Percentiles rank a stretch among this genome's conserved stretches.
These are phyloP conservation scores for Glaucomys volans DNA, from an alignment of 2,113 vertebrate genomes.

Conservation along the genomic window DNA sequence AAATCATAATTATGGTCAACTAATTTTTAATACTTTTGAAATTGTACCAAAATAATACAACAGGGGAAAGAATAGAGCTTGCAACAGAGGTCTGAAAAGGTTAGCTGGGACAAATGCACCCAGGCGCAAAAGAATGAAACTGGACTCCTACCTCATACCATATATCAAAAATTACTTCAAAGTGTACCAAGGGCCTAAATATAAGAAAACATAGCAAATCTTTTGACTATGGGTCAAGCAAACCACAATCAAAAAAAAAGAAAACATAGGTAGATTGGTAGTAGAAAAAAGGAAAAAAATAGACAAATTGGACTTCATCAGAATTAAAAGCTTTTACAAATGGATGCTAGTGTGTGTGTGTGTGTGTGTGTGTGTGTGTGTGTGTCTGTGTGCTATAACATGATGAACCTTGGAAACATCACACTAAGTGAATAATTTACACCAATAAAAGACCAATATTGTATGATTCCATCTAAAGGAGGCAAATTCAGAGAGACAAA, in stretches of 20 bases:
- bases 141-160: neutral
- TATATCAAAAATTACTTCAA: neutral
- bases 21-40: constrained; percentile 12
- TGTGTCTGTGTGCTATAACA: neutral
- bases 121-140: neutral
- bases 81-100: neutral
- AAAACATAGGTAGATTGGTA: too few species aligned
- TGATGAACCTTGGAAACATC: neutral
- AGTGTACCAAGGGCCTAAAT: neutral
- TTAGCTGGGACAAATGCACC: neutral
- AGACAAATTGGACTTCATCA: neutral
- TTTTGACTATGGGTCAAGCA: neutral
- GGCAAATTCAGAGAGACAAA: neutral
- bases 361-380: neutral
- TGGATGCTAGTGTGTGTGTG: neutral
- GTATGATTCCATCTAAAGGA: neutral
- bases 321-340: neutral
- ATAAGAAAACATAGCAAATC: neutral
- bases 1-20: neutral
- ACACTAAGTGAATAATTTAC: neutral
- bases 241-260: neutral
- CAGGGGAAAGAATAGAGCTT: neutral
- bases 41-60: neutral
- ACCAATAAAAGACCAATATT: neutral
- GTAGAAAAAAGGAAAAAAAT: neutral